Percentiles rank a stretch among this genome's conserved stretches.
phyloP scores from a whole-genome alignment of 2,888 invertebrate genomes.

The Agriopis aurantiaria region DNA sequence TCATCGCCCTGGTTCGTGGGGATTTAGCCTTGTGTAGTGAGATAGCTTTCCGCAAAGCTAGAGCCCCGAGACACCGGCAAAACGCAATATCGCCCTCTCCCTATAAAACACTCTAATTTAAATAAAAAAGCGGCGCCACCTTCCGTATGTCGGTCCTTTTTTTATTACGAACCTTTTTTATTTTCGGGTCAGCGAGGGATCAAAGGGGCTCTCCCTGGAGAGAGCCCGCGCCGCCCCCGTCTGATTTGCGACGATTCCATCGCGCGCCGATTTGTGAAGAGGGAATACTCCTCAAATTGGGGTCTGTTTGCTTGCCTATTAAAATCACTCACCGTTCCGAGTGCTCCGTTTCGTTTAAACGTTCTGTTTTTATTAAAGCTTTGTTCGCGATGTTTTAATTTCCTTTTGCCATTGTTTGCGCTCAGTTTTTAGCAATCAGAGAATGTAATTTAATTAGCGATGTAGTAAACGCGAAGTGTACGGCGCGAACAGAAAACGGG shows the following conservation, averaged over 20 bases:
- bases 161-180: constrained; percentile 86
- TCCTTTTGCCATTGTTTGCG: constrained; percentile 51
- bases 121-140: constrained; percentile 87
- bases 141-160: constrained; percentile 86
- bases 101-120: constrained; percentile 87
- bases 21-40: constrained; percentile 68
- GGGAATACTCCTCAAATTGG: constrained; percentile 82
- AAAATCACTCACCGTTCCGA: constrained; percentile 80
- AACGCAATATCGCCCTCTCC: constrained; percentile 85
- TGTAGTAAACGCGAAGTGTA: constrained; percentile 43
- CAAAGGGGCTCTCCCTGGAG: constrained; percentile 84
- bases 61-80: constrained; percentile 80
- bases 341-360: constrained; percentile 63
- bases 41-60: constrained; percentile 76
- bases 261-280: constrained; percentile 83
- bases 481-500: constrained; percentile 43
- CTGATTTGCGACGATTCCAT: constrained; percentile 83
- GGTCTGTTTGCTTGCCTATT: constrained; percentile 82
- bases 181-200: constrained; percentile 86
- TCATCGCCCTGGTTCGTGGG: constrained; percentile 64
- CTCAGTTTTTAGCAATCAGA: constrained; percentile 45
- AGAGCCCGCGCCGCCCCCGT: constrained; percentile 67
- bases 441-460: constrained; percentile 47
- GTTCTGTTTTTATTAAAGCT: constrained; percentile 62
- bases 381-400: constrained; percentile 56